Percentiles rank a stretch among this genome's conserved stretches.
These are phyloP conservation scores for Amphiura filiformis DNA, from an alignment of 35 echinoderm and acorn worm species.

Conservation along the genomic window DNA sequence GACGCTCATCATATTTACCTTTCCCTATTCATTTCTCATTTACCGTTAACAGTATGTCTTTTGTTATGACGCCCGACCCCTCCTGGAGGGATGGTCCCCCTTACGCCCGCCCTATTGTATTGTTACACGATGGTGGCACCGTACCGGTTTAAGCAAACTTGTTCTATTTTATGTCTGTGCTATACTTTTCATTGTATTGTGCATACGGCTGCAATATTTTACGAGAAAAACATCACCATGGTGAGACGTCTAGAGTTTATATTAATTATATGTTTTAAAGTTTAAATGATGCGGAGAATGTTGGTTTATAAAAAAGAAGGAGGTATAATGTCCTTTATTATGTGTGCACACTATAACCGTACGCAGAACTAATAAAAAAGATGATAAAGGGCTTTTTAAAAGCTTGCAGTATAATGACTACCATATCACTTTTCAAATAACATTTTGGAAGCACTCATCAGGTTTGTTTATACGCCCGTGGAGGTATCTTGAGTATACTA, in stretches of 20 bases:
- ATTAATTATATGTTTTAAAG: not conserved
- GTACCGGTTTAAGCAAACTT: not conserved
- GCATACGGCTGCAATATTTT: not conserved
- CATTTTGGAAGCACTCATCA: too few relatives aligned
- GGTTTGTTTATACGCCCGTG: too few relatives aligned
- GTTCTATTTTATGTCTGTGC: not conserved
- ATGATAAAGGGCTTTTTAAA: too few relatives aligned
- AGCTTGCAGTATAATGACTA: too few relatives aligned
- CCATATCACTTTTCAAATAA: too few relatives aligned
- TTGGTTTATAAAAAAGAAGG: too few relatives aligned
- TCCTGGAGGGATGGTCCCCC: not conserved
- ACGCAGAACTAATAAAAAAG: too few relatives aligned
- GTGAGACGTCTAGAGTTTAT: not conserved
- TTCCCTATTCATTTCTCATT: not conserved
- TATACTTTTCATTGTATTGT: not conserved
- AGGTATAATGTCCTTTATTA: not conserved
- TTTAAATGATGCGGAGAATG: not conserved
- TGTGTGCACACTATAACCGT: not conserved
- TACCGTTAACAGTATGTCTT: not conserved
- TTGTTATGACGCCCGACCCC: not conserved
- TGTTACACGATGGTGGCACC: too few relatives aligned
- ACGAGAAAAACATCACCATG: not conserved
- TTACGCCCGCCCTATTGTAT: not conserved
- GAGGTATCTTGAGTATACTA: too few relatives aligned
- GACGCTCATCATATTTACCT: conserved; percentile 1